phyloP scores from a whole-genome alignment of 2,113 vertebrate genomes.

The Columbina picui region DNA sequence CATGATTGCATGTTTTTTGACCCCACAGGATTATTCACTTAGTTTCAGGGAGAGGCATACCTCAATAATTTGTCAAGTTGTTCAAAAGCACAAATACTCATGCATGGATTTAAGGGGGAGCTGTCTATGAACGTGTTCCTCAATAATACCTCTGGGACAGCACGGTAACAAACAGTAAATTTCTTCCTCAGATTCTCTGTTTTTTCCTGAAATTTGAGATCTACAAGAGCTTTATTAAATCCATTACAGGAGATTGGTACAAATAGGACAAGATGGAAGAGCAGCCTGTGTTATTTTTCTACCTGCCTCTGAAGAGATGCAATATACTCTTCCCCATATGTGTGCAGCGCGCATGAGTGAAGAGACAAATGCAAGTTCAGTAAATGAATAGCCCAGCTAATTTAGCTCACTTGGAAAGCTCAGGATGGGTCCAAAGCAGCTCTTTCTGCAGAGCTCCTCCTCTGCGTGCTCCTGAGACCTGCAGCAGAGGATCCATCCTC shows the following conservation, averaged over 20 bases:
- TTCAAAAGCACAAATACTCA: background rate
- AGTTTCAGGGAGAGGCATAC: background rate
- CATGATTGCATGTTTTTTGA: background rate
- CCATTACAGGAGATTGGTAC: rapidly evolving
- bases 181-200: background rate
- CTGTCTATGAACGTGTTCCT: background rate
- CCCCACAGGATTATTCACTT: background rate
- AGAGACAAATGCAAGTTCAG: background rate
- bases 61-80: background rate
- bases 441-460: too few species aligned
- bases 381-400: background rate
- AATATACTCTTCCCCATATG: rapidly evolving
- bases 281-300: background rate
- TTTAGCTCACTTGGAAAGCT: background rate
- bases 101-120: background rate
- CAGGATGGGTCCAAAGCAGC: background rate
- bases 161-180: background rate
- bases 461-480: background rate
- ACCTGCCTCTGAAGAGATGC: background rate
- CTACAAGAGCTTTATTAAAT: background rate
- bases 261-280: background rate
- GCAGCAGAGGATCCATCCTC: background rate
- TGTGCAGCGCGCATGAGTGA: background rate
- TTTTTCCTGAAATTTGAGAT: background rate
- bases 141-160: background rate